phyloP scores from a whole-genome alignment of 2,888 invertebrate genomes.

The Brenthis hecate region DNA sequence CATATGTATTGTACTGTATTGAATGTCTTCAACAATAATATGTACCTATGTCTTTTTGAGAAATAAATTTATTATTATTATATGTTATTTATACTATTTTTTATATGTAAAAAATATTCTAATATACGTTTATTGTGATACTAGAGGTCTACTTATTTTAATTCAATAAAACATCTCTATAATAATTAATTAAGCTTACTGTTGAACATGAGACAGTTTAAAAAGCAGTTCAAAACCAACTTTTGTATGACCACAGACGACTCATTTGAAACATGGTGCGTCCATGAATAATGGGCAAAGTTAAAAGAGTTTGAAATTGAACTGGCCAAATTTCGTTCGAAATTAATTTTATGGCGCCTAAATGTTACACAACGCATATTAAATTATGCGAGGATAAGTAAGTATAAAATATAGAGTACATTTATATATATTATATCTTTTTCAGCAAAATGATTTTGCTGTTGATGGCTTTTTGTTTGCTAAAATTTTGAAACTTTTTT shows the following conservation, averaged over 20 bases:
- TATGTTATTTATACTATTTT: too few species aligned
- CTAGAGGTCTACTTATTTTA: neutral
- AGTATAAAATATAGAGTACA: neutral
- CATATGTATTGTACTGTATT: too few species aligned
- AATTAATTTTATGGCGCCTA: conserved; percentile 64
- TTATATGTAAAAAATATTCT: too few species aligned
- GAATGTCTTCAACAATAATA: too few species aligned
- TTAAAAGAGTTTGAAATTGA: conserved; percentile 72
- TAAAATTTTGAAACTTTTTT: too few species aligned
- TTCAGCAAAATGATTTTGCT: too few species aligned
- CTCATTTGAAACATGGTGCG: conserved; percentile 59
- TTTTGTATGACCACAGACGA: conserved; percentile 58
- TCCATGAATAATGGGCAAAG: conserved; percentile 68
- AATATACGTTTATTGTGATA: too few species aligned
- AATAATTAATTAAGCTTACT: conserved; percentile 41
- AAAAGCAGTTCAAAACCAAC: conserved; percentile 14
- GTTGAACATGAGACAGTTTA: conserved; percentile 30
- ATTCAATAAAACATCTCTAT: conserved; percentile 7
- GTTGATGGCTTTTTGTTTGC: too few species aligned
- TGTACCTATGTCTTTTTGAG: too few species aligned
- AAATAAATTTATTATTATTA: too few species aligned
- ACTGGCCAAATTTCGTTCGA: conserved; percentile 61
- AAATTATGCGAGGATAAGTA: neutral
- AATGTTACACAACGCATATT: conserved; percentile 42
- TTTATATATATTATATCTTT: too few species aligned